Conservation (phyloP, 2,888 invertebrate genomes). For the Sesia bembeciformis region DNA sequence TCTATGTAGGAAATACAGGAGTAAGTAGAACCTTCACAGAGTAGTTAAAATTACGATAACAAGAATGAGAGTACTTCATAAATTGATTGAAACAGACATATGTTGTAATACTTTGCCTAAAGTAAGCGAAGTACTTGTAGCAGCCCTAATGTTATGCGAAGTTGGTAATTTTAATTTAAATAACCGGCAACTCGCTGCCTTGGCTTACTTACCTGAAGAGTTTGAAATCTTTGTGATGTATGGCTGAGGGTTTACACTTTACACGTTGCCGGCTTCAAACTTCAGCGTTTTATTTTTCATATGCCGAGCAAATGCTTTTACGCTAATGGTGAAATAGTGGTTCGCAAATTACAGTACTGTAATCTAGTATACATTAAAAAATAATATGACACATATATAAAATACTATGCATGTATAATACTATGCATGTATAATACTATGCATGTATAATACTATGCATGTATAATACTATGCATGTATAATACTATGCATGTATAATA, state of each 20-base stretch:
- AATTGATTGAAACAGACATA: no score
- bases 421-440: no score
- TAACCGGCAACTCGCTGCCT: constrained; percentile 6
- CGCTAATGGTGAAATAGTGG: background rate
- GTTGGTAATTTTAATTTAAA: constrained; percentile 24
- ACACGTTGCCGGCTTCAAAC: background rate
- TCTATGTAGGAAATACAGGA: no score
- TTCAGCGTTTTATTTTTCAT: background rate
- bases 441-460: no score
- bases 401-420: background rate
- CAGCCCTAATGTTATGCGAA: constrained; percentile 6
- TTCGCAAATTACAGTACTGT: background rate
- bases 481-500: no score
- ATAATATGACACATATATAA: background rate
- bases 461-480: no score
- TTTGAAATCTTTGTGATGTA: constrained; percentile 6
- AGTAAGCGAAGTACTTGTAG: background rate
- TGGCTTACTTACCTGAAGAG: constrained; percentile 3
- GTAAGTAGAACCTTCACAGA: no score
- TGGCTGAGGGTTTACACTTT: constrained; percentile 2
- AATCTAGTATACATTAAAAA: background rate
- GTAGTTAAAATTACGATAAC: no score
- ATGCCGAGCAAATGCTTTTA: background rate
- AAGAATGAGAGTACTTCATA: no score
- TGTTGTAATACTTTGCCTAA: no score